phyloP scores from a whole-genome alignment of 2,797 vertebrate genomes.

The Fistularia commersonii region DNA sequence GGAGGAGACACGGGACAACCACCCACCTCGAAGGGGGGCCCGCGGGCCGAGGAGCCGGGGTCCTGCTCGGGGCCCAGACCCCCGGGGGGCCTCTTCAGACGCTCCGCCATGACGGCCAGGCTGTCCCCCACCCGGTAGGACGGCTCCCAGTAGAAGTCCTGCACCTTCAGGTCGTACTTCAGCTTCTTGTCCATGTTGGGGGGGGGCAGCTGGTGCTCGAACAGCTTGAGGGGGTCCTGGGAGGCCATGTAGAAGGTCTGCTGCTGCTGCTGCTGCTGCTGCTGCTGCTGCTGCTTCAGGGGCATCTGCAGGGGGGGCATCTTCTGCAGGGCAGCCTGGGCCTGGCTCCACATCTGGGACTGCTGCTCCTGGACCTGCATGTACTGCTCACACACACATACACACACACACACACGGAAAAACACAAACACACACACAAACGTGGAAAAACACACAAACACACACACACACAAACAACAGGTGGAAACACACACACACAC shows the following conservation, averaged over 20 bases:
- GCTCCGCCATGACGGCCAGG: conserved; percentile 6
- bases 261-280: conserved; percentile 72
- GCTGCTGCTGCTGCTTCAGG: too few relatives aligned
- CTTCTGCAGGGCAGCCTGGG: conserved; percentile 85
- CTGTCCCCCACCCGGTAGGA: conserved; percentile 82
- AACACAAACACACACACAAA: too few relatives aligned
- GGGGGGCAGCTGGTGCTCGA: conserved; percentile 81
- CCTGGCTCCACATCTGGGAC: conserved; percentile 90
- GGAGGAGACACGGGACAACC: neutral
- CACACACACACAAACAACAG: too few relatives aligned
- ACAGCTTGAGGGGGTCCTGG: conserved; percentile 90
- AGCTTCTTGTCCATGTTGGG: conserved; percentile 88
- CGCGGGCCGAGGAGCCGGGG: conserved; percentile 63
- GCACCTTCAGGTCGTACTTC: conserved; percentile 91
- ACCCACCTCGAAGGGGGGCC: conserved; percentile 86
- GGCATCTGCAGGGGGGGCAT: conserved; percentile 77
- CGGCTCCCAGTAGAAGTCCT: conserved; percentile 93
- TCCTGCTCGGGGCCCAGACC: neutral
- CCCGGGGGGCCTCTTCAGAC: neutral
- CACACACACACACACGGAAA: neutral
- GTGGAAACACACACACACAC: too few relatives aligned
- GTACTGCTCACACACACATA: conserved; percentile 69
- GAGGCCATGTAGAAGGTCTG: conserved; percentile 87
- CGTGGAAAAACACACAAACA: too few relatives aligned
- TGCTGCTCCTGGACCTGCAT: conserved; percentile 86